Conservation (phyloP, 2,888 invertebrate species). For the Fissipunctia ypsillon region DNA sequence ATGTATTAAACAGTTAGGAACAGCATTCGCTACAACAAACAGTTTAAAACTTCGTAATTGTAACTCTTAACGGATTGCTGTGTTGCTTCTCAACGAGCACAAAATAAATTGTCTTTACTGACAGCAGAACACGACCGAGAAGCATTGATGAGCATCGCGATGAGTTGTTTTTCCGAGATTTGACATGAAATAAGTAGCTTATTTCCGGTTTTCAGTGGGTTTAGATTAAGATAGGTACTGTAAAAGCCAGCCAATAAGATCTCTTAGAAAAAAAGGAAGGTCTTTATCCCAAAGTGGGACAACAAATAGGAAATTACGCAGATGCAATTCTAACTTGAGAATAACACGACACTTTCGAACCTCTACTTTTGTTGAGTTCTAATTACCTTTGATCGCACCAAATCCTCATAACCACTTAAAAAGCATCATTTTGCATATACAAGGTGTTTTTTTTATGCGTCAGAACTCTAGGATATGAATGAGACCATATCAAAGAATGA, state of each 20-base stretch:
- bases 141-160: background rate
- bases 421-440: background rate
- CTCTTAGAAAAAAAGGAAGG: too few relatives aligned
- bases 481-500: too few relatives aligned
- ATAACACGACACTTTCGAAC: background rate
- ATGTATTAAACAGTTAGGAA: constrained; percentile 18
- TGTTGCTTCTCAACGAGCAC: constrained; percentile 15
- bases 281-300: too few relatives aligned
- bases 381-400: background rate
- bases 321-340: background rate
- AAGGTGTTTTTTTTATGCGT: too few relatives aligned
- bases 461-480: too few relatives aligned
- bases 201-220: too few relatives aligned
- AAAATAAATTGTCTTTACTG: background rate
- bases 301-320: too few relatives aligned
- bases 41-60: constrained; percentile 37
- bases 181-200: background rate
- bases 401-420: background rate
- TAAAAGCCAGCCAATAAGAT: too few relatives aligned
- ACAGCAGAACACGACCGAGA: background rate
- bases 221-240: too few relatives aligned
- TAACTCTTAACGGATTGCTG: constrained; percentile 39
- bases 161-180: too few relatives aligned
- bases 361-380: background rate
- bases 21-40: constrained; percentile 24